Percentiles rank a stretch among this genome's conserved stretches.
Conservation (phyloP, 2,113 vertebrate species). For the Salvator merianae region DNA sequence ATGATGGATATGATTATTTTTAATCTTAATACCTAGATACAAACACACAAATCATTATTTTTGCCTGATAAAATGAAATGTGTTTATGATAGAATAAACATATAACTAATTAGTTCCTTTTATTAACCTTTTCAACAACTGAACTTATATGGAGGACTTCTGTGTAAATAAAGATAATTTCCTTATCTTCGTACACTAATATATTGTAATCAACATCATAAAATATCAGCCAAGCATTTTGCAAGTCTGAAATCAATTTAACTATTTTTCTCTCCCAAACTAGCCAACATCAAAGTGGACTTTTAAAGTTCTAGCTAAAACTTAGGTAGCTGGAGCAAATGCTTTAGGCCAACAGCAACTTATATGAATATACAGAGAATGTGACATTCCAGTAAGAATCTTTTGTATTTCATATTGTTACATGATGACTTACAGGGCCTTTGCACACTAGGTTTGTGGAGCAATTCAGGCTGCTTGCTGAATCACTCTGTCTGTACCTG, state of each 20-base stretch:
- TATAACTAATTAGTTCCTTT: constrained; percentile 7
- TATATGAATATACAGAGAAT: too few species aligned
- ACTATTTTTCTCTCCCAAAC: not conserved
- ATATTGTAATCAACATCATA: not conserved
- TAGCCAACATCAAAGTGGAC: not conserved
- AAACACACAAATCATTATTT: not conserved
- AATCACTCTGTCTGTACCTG: too few species aligned
- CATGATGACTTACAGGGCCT: too few species aligned
- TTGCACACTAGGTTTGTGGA: too few species aligned
- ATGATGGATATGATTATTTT: not conserved
- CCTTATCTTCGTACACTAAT: not conserved
- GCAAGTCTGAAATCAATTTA: not conserved
- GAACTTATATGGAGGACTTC: too few species aligned
- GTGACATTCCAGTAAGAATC: too few species aligned
- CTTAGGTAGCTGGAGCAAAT: too few species aligned
- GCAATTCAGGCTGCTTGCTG: too few species aligned
- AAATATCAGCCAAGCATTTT: not conserved
- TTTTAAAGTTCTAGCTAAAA: not conserved
- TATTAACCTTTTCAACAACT: not conserved
- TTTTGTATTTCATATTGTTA: too few species aligned
- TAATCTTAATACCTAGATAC: not conserved
- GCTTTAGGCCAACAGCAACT: too few species aligned
- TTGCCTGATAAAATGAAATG: not conserved
- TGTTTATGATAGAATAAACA: not conserved
- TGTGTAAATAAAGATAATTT: not conserved